Evolutionary conservation across 2,113 vertebrate species (phyloP).

Genomic region (Marmota monax): DNA sequence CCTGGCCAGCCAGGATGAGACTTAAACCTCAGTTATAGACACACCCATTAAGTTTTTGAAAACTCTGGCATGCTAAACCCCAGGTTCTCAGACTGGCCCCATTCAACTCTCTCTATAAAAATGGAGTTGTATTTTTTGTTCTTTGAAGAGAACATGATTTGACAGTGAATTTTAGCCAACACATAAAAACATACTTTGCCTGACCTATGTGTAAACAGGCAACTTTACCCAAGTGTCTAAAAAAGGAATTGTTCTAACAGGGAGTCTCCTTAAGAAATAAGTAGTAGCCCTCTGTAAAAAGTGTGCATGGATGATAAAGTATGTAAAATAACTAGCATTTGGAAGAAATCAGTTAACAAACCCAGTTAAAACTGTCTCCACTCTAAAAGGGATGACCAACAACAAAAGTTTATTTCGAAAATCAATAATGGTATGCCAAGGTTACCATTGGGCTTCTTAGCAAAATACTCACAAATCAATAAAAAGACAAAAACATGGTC

Average conservation of each 20-base stretch:
- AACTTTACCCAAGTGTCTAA: not conserved
- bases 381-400: not conserved
- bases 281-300: not conserved
- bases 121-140: not conserved
- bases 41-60: not conserved
- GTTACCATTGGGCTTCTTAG: not conserved
- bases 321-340: not conserved
- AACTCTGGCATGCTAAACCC: not conserved
- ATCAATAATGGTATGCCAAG: not conserved
- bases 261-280: slow-evolving; percentile 5
- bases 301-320: not conserved
- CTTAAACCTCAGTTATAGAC: not conserved
- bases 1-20: not conserved
- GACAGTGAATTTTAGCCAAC: not conserved
- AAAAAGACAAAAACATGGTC: not conserved
- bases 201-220: not conserved
- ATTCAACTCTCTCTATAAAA: not conserved
- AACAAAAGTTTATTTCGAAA: not conserved
- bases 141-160: not conserved
- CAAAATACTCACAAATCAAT: not conserved
- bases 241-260: not conserved
- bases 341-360: not conserved
- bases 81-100: not conserved
- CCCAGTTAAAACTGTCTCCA: not conserved
- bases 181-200: too few species aligned